Base-by-base conservation (phyloP, 2,888 invertebrate genomes). In the Neocrepidodera transversa region DNA sequence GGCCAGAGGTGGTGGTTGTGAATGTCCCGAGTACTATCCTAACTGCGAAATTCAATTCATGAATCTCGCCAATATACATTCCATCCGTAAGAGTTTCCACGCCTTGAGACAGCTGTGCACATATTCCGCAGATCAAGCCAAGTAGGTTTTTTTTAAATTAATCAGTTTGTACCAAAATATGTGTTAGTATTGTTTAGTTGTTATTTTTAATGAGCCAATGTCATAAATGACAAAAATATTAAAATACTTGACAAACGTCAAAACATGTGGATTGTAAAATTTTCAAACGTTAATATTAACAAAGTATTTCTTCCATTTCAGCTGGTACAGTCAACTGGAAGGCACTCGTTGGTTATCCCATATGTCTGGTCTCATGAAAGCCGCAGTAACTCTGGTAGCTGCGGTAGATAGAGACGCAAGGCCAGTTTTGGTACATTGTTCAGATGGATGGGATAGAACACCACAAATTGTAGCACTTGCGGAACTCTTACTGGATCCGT, bases 401-500 rank as follows among this genome's bases (percentile, higher is more conserved):
- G 90, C 92, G 0, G 87, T 95, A 60, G 90, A 91, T 69, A 84
- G 86, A 49, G 91, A 92, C 60, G 91, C 87, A 13, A 86, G 94
- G 48, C 95, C 97, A 5, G 97, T 96, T 53, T 83, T 99, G 62
- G 96, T 99, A 7, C 98, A 98, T 80, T 98, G 98, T 80, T 96
- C 96, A 1, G 98, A 98, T 82, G 98, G 98, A 43, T 98, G 98
- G 98, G 98, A 99, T 82, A 86, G 98, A 68, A 99, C 98, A 56
- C 94, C 98, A 42, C 98, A 99, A 82, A 92, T 99, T 67, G 93
- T 95, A 11, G 92, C 97, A 35, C 84, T 97, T 50, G 94, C 95
- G 10, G 92, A 97, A 80, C 84, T 98, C 36, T 82, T 97, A 74
- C 84, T 97, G 32, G 98, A 98, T 83, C 95, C 97, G 0, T 91